phyloP scores from a whole-genome alignment of 2,888 invertebrate genomes.

The Tetragnatha montana region DNA sequence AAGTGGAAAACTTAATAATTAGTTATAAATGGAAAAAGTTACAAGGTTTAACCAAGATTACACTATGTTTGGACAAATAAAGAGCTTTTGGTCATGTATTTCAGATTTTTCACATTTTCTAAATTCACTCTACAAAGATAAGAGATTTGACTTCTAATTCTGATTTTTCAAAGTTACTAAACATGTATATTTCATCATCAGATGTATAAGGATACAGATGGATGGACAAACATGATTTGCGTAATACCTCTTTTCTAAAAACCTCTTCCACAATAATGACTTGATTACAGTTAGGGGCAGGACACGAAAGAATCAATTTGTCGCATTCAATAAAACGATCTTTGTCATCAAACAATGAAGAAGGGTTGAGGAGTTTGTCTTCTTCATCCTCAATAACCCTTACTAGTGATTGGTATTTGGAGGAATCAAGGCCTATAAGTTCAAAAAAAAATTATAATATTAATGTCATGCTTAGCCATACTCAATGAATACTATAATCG shows the following conservation, averaged over 20 bases:
- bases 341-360: constrained; percentile 77
- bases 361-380: constrained; percentile 74
- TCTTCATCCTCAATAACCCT: constrained; percentile 75
- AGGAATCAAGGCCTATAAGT: constrained; percentile 77
- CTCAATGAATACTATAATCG: no score
- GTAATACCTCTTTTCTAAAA: constrained; percentile 74
- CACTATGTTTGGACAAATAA: no score
- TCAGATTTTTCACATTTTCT: no score
- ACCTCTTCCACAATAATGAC: constrained; percentile 78
- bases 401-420: constrained; percentile 76
- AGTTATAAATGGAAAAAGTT: no score
- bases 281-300: constrained; percentile 77
- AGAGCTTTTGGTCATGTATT: no score
- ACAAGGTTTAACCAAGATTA: no score
- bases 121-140: no score
- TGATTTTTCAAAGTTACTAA: no score
- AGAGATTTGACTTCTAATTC: no score
- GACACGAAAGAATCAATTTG: constrained; percentile 81
- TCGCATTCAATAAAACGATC: constrained; percentile 80
- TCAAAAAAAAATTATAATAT: neutral
- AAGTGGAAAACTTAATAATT: no score
- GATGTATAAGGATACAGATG: neutral
- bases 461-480: no score
- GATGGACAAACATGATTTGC: neutral
- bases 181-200: no score